Base-by-base conservation (phyloP, 2,888 invertebrate species). In the Caenorhabditis sp. region DNA sequence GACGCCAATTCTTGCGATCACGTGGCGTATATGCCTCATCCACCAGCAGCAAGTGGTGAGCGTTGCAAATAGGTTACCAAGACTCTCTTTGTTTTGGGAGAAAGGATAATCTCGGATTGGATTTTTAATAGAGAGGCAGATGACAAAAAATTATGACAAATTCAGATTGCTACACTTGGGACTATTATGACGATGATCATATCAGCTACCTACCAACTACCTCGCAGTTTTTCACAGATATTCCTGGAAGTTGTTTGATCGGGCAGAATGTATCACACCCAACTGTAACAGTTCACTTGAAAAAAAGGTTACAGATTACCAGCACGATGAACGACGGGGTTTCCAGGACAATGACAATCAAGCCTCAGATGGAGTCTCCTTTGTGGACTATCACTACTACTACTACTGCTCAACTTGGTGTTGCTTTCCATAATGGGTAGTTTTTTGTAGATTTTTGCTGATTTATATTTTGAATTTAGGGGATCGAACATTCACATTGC, bases 21-120 rank as follows among this genome's bases (percentile, higher is more conserved):
- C 68, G 81, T 80, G 3, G 81, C 80, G 0, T 87, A 85, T 47
- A 87, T 87, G 87, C 87, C 87, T 44, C 82, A 84, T 53, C 83
- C 85, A 3, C 74, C 82, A 35, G 68, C 85, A 40, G 51, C 71
- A 0, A 65, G 53, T n/a, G 85, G 86, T 85, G 24, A 70, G 78
- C 58, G 53, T 51, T 55, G n/a, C 35, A 58, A 28, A 40, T 37
- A 20, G 24, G 37, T 28, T 61, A 35, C 24, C 18, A 50, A 35
- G 13, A 47, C 40, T 40, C 64, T 55, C 26, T 35, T 67, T 58
- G 22, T 51, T 37, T 37, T 40, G 13, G 40, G 28, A 47, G 2
- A 47, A 47, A n/a, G 47, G 44, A 51, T 70, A 51, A 61, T 60
- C 69, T 61, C 9, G 69, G 35, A 60, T 40, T 70, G 44, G 1